Conservation (phyloP, 2,113 vertebrate genomes). For the Myrmecophaga tridactyla region DNA sequence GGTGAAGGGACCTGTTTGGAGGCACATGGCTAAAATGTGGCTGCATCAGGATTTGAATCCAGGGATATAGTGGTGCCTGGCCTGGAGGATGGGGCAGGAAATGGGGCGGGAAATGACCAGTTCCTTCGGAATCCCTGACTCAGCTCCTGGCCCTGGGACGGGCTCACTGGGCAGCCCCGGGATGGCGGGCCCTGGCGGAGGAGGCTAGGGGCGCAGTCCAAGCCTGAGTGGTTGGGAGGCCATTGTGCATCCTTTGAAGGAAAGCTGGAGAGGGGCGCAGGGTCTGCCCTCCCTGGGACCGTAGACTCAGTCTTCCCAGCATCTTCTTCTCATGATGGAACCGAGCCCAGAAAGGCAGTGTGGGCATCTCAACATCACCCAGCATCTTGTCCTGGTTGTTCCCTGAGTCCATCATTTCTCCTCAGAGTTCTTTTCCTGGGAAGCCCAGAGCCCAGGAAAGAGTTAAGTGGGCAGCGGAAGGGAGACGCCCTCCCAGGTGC, state of each 20-base stretch:
- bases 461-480: constrained; percentile 42
- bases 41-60: not conserved
- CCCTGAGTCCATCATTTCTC: not conserved
- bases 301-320: not conserved
- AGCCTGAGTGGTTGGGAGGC: not conserved
- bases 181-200: constrained; percentile 3
- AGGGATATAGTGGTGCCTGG: not conserved
- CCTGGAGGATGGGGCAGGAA: constrained; percentile 46
- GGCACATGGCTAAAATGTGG: not conserved
- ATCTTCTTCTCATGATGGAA: not conserved
- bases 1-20: not conserved
- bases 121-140: constrained; percentile 78
- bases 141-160: constrained; percentile 57
- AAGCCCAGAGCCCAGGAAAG: not conserved
- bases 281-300: fast-evolving
- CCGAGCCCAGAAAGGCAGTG: not conserved
- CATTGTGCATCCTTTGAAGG: not conserved
- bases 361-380: not conserved
- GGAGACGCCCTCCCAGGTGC: constrained; percentile 55
- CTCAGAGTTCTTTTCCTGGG: not conserved
- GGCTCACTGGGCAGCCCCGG: constrained; percentile 32
- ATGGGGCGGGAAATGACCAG: constrained; percentile 61
- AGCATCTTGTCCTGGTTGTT: not conserved
- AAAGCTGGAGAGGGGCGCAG: not conserved
- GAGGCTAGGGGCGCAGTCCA: not conserved